phyloP scores from a whole-genome alignment of 2,113 vertebrate genomes.

The Geococcyx californianus region DNA sequence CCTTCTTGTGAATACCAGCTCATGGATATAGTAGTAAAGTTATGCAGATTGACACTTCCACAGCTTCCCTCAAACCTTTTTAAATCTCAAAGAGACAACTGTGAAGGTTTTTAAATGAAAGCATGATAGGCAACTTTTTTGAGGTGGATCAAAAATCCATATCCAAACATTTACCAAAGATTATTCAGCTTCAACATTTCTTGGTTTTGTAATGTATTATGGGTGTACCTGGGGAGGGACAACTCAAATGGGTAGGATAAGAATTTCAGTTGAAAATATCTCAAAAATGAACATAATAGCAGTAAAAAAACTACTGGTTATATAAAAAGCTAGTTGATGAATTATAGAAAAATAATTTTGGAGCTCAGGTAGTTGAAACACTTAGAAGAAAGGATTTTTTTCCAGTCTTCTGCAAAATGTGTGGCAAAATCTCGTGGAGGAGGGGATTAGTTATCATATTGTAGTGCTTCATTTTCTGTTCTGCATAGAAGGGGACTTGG shows the following conservation, averaged over 20 bases:
- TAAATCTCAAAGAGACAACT: neutral
- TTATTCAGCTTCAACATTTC: neutral
- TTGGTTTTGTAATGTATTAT: neutral
- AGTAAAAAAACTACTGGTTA: neutral
- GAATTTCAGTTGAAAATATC: neutral
- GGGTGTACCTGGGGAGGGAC: neutral
- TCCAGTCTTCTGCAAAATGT: neutral
- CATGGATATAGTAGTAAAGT: neutral
- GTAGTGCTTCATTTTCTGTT: neutral
- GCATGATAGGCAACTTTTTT: neutral
- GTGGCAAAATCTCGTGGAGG: neutral
- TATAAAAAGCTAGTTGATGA: neutral
- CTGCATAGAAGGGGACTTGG: neutral
- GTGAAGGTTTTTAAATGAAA: neutral
- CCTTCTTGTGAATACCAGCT: neutral
- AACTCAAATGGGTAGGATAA: neutral
- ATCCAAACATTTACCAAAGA: neutral
- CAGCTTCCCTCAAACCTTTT: neutral
- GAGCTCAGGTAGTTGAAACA: neutral
- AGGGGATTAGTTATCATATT: neutral
- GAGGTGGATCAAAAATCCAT: neutral
- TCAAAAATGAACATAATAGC: neutral
- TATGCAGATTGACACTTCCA: neutral
- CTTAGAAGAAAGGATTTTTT: neutral
- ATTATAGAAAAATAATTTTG: neutral